Percentiles rank a stretch among this genome's conserved stretches.
Conservation (phyloP, 2,113 vertebrate genomes). For the Machaerirhynchus nigripectus region DNA sequence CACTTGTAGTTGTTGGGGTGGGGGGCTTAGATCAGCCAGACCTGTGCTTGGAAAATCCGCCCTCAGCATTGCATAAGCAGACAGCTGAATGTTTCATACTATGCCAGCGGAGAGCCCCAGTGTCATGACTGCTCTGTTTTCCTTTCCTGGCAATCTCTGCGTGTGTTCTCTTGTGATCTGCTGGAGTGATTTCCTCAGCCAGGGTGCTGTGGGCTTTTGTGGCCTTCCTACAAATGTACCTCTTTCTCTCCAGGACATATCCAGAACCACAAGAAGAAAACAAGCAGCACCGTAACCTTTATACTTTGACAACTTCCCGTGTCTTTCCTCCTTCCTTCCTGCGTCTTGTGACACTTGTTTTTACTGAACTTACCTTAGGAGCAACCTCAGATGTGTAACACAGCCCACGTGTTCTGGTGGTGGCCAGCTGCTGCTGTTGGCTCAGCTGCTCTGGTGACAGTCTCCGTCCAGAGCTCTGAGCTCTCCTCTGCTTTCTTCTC, state of each 20-base stretch:
- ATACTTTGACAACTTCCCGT: neutral
- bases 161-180: neutral
- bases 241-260: neutral
- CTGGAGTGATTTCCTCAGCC: neutral
- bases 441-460: neutral
- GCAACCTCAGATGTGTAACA: neutral
- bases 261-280: neutral
- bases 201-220: neutral
- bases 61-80: neutral
- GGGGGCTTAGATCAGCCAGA: neutral
- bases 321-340: neutral
- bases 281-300: neutral
- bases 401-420: neutral
- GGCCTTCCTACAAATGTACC: neutral
- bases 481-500: neutral
- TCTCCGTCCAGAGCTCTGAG: neutral
- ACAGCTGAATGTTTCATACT: neutral
- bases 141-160: neutral
- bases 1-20: neutral
- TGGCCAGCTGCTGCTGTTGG: neutral
- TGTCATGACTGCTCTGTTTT: neutral
- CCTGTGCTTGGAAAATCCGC: neutral
- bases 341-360: neutral
- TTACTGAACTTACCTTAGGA: neutral
- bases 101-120: neutral